Conservation (phyloP, 2,888 invertebrate genomes). For the Apamea epomidion region DNA sequence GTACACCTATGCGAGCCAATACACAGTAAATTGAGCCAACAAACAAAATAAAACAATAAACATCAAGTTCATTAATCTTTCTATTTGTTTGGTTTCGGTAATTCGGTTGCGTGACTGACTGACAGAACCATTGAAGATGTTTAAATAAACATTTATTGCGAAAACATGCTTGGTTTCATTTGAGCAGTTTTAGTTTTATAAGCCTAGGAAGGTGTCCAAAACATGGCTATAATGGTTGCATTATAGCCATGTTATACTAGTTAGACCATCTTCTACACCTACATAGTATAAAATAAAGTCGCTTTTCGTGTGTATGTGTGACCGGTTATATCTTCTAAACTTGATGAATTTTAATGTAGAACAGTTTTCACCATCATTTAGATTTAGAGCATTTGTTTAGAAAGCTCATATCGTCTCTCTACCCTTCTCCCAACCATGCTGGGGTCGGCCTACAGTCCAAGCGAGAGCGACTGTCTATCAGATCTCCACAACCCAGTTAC, state of each 20-base stretch:
- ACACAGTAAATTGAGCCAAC: conserved; percentile 6
- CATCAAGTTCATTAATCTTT: background rate
- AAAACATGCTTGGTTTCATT: background rate
- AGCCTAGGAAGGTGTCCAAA: background rate
- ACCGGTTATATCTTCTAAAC: too few species aligned
- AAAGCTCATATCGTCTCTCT: background rate
- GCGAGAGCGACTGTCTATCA: too few species aligned
- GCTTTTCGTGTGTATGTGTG: too few species aligned
- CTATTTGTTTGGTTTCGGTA: background rate
- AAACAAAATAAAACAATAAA: conserved; percentile 9
- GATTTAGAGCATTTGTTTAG: background rate
- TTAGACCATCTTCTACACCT: background rate
- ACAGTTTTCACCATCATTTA: background rate
- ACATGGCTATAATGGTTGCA: background rate
- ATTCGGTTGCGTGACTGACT: background rate
- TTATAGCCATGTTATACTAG: too few species aligned
- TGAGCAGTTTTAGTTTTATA: background rate
- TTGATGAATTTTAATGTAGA: too few species aligned
- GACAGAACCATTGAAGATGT: background rate
- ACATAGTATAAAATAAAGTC: too few species aligned
- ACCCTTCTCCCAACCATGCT: too few species aligned
- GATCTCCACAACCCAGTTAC: too few species aligned
- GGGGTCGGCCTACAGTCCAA: too few species aligned
- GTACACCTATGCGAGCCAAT: background rate
- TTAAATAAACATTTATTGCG: background rate